phyloP scores from a whole-genome alignment of 2,797 vertebrate genomes.

The Danionella dracula region DNA sequence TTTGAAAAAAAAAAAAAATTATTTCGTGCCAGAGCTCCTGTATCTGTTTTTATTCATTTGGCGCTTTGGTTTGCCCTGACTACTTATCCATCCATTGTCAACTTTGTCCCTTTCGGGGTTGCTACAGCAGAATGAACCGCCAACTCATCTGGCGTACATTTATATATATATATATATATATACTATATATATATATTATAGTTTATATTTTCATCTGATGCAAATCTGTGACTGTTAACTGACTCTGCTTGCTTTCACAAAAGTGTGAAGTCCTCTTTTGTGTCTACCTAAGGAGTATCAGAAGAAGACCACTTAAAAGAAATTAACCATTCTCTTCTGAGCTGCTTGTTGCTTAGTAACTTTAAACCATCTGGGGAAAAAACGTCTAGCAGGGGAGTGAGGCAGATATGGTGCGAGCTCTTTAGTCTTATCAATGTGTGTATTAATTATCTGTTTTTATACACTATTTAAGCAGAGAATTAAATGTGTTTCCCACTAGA shows the following conservation, averaged over 20 bases:
- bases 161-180: too few relatives aligned
- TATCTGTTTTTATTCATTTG: too few relatives aligned
- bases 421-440: slow-evolving; percentile 24
- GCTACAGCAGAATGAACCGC: too few relatives aligned
- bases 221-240: too few relatives aligned
- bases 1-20: too few relatives aligned
- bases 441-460: slow-evolving; percentile 43
- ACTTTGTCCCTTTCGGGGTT: too few relatives aligned
- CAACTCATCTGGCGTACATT: too few relatives aligned
- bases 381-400: slow-evolving; percentile 17
- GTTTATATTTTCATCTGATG: too few relatives aligned
- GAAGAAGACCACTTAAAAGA: slow-evolving; percentile 33
- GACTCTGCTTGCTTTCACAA: neutral
- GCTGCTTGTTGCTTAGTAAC: slow-evolving; percentile 43
- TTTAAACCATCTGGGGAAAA: slow-evolving; percentile 39
- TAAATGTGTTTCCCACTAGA: slow-evolving; percentile 25
- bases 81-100: too few relatives aligned
- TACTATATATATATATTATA: too few relatives aligned
- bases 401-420: slow-evolving; percentile 5
- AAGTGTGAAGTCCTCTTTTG: neutral
- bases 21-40: too few relatives aligned
- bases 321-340: slow-evolving; percentile 31
- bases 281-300: neutral
- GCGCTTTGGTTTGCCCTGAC: too few relatives aligned
- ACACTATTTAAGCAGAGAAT: slow-evolving; percentile 29